Evolutionary conservation across 2,113 vertebrate genomes (phyloP), one percentile per base, ranked within the genome.

Genomic region (Aptenodytes patagonicus): DNA sequence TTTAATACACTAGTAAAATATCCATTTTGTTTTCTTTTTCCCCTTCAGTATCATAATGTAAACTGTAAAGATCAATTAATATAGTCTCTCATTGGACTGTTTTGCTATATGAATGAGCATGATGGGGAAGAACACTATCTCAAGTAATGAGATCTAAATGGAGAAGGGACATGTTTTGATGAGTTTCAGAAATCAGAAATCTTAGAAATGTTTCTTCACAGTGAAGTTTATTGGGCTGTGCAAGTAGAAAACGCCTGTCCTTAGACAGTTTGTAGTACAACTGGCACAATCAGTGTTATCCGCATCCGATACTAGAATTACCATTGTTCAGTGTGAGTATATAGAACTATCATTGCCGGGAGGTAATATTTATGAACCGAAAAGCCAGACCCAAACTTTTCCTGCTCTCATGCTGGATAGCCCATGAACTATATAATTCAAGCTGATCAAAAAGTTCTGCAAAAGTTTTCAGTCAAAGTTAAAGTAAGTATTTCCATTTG

Each of bases 221-320:
- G 13, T 29, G 31, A 77, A 49, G 9, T 42, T 54, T 83, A 24
- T 32, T 83, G 24, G 14, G 17, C 9, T 66, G 17, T 34, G 13
- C 6, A 18, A 2, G 42, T 4, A 83, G 42, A 84, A 93, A 70
- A 34, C 0, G 0, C 3, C 52, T 70, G 8, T 52, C n/a, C 60
- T 83, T 32, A 86, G 54, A 47, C 1, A 28, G 17, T 52, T 60
- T 42, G 19, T 15, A 55, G 19, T 14, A 44, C 14, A 66, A 25
- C 24, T 20, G 32, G 26, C 34, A 52, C 24, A 83, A 62, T 19
- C 4, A 29, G 7, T 55, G 8, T 11, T 81, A 10, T 25, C 34
- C 1, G 0, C 42, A 25, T 17, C 32, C 0, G 0, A 2, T 64
- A 75, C 40, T 83, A 25, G 11, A 19, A 20, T 46, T 54, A 49